A percentile compares a stretch with the other conserved stretches of the same genome.
phyloP scores from a whole-genome alignment of 1,140 invertebrate species.

The Cepaea nemoralis region DNA sequence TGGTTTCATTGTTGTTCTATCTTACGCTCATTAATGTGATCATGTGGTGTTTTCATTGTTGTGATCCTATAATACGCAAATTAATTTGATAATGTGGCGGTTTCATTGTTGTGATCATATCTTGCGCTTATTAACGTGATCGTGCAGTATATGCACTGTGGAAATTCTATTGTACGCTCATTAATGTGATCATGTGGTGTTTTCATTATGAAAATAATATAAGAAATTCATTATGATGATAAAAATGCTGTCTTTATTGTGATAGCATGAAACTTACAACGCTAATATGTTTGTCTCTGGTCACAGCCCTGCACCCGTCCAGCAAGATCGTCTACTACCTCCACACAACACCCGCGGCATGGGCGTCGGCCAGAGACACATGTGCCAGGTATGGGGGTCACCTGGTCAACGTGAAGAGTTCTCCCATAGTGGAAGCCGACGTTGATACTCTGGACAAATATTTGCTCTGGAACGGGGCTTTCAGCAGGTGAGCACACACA shows the following conservation, averaged over 20 bases:
- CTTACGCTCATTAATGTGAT: background rate
- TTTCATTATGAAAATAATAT: background rate
- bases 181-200: background rate
- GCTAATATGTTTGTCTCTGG: background rate
- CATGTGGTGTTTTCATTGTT: too few species aligned
- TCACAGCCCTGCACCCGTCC: background rate
- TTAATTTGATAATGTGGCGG: too few species aligned
- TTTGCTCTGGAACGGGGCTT: background rate
- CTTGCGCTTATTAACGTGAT: too few species aligned
- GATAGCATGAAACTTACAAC: background rate
- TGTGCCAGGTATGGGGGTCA: slow-evolving; percentile 34
- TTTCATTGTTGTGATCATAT: too few species aligned
- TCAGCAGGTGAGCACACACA: background rate
- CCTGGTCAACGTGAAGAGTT: slow-evolving; percentile 28
- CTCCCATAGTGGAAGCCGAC: background rate
- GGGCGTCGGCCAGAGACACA: slow-evolving; percentile 38
- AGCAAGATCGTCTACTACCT: slow-evolving; percentile 42
- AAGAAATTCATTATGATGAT: background rate
- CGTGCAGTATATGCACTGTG: too few species aligned
- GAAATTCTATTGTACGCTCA: too few species aligned
- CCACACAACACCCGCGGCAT: slow-evolving; percentile 41
- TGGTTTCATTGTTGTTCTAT: too few species aligned
- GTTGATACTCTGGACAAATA: background rate
- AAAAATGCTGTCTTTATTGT: too few species aligned
- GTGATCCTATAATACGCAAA: too few species aligned